These are phyloP conservation scores for Himantopus leucocephalus DNA, from an alignment of 2,113 vertebrate genomes.

Conservation along the genomic window DNA sequence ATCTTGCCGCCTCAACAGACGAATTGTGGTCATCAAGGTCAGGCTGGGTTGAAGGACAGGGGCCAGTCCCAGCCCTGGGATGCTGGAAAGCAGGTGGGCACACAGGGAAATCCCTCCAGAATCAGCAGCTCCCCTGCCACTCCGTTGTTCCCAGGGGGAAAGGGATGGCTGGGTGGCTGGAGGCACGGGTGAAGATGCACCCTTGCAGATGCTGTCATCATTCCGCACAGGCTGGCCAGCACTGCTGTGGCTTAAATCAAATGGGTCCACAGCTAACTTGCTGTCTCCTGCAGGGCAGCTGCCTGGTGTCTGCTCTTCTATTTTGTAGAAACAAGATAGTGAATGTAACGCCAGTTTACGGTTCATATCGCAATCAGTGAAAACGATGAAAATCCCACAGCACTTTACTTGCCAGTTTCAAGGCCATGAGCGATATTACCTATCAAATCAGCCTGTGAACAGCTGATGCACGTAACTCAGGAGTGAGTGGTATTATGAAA, in stretches of 20 bases:
- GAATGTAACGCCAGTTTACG: not conserved
- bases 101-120: not conserved
- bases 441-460: not conserved
- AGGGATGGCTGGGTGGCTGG: not conserved
- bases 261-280: not conserved
- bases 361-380: not conserved
- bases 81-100: not conserved
- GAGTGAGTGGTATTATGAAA: not conserved
- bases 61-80: not conserved
- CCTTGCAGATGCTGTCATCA: accelerated
- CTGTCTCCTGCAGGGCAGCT: not conserved
- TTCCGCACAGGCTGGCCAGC: not conserved
- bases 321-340: not conserved
- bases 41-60: not conserved
- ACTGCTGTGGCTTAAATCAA: not conserved
- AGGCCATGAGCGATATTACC: not conserved
- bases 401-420: not conserved
- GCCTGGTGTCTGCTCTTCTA: not conserved
- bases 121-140: not conserved
- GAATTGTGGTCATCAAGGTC: not conserved
- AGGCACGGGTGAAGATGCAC: accelerated
- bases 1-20: accelerated
- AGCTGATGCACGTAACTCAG: not conserved
- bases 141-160: accelerated
- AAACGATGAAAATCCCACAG: not conserved